Conservation (phyloP, 1,140 invertebrate species). For the Trissolcus basalis region DNA sequence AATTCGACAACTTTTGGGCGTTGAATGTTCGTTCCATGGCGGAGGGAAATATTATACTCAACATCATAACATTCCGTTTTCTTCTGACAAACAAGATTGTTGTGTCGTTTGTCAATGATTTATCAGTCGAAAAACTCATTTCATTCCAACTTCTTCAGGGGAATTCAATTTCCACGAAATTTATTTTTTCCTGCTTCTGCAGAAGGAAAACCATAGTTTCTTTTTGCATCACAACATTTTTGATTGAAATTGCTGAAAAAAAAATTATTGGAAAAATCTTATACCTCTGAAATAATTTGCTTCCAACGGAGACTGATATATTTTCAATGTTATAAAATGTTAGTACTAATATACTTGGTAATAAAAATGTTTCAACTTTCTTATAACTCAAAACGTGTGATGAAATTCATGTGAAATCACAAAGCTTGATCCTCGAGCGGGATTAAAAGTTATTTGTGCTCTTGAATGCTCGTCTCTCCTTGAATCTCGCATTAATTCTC, state of each 20-base stretch:
- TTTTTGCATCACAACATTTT: too few species aligned
- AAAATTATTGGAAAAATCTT: too few species aligned
- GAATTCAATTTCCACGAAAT: neutral
- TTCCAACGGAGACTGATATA: slow-evolving; percentile 27
- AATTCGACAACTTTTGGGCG: slow-evolving; percentile 40
- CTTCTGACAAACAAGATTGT: slow-evolving; percentile 47
- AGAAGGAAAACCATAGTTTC: too few species aligned
- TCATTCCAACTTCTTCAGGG: neutral
- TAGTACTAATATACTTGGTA: slow-evolving; percentile 47
- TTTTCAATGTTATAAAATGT: slow-evolving; percentile 22
- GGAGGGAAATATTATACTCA: slow-evolving; percentile 52
- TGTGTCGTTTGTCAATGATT: slow-evolving; percentile 39
- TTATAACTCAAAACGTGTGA: slow-evolving; percentile 50
- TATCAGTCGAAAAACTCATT: slow-evolving; percentile 19
- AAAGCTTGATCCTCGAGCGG: slow-evolving; percentile 56
- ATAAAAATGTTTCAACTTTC: slow-evolving; percentile 51
- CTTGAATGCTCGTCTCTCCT: slow-evolving; percentile 55
- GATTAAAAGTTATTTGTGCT: slow-evolving; percentile 59
- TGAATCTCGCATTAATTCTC: slow-evolving; percentile 59
- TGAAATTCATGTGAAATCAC: slow-evolving; percentile 55
- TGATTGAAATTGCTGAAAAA: neutral
- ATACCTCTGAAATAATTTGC: too few species aligned
- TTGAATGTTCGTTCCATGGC: slow-evolving; percentile 57
- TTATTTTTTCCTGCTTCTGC: too few species aligned
- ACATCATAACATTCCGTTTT: slow-evolving; percentile 50